Conservation (phyloP, 92 coral and sea anemone species). For the Bergia puertoricense region DNA sequence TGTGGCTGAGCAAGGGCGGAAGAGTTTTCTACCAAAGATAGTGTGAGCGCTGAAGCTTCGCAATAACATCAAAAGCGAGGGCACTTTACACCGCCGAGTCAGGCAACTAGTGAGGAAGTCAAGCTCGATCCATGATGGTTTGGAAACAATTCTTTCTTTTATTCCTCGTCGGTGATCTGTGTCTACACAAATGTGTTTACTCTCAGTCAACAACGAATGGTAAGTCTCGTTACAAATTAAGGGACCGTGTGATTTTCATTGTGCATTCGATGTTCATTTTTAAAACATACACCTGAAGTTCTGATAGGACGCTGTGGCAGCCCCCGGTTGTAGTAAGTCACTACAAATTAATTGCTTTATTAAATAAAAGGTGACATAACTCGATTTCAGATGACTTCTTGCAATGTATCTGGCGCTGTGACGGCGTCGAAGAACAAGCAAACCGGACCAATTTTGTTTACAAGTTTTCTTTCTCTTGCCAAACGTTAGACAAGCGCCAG, state of each 20-base stretch:
- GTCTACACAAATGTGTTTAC: conserved; percentile 20
- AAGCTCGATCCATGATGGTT: not conserved
- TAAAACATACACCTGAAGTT: not conserved
- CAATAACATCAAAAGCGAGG: conserved; percentile 6
- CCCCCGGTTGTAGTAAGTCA: not conserved
- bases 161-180: conserved; percentile 33
- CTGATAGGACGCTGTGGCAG: not conserved
- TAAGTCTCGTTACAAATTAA: conserved; percentile 12
- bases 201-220: conserved; percentile 26
- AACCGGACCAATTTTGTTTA: not conserved
- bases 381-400: not conserved
- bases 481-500: not conserved
- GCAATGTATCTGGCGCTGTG: conserved; percentile 6
- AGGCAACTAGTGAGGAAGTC: not conserved
- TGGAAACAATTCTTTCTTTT: conserved; percentile 15
- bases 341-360: conserved; percentile 7
- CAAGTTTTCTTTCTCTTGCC: conserved; percentile 1
- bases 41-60: conserved; percentile 31
- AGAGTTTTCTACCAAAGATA: not conserved
- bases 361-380: not conserved
- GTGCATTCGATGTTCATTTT: not conserved
- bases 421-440: conserved; percentile 2
- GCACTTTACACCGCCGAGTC: not conserved
- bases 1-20: not conserved
- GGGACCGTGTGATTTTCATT: not conserved